Evolutionary conservation across 2,797 vertebrate genomes (phyloP).

Genomic region (Acridotheres tristis): DNA sequence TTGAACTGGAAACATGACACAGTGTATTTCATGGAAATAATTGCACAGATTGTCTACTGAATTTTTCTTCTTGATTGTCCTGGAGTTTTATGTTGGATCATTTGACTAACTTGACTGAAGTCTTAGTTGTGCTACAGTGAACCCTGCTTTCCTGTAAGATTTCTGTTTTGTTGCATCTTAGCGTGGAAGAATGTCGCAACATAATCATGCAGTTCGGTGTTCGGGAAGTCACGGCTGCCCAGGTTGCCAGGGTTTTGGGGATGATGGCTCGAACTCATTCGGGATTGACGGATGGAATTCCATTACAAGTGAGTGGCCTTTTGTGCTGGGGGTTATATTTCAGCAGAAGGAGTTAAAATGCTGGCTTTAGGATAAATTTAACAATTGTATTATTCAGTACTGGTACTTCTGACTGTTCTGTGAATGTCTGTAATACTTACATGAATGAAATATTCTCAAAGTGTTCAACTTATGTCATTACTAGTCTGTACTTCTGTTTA

Average conservation of each 20-base stretch:
- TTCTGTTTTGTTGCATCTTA: slow-evolving; percentile 57
- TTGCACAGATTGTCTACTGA: background rate
- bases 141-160: background rate
- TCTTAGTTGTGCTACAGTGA: background rate
- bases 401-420: background rate
- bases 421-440: background rate
- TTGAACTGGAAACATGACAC: background rate
- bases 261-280: slow-evolving; percentile 99
- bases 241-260: slow-evolving; percentile 96
- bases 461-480: background rate
- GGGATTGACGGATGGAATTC: slow-evolving; percentile 93
- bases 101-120: background rate
- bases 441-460: background rate
- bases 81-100: background rate
- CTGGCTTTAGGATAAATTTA: background rate
- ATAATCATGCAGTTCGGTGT: slow-evolving; percentile 97
- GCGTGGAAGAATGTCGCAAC: slow-evolving; percentile 98
- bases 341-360: background rate
- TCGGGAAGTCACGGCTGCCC: slow-evolving; percentile 95
- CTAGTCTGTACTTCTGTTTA: background rate
- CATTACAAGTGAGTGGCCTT: slow-evolving; percentile 85
- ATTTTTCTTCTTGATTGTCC: background rate
- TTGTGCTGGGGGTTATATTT: background rate
- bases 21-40: background rate
- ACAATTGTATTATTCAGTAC: background rate